Base-by-base conservation (phyloP, 2,113 vertebrate genomes). In the Gallinago jamesoni region DNA sequence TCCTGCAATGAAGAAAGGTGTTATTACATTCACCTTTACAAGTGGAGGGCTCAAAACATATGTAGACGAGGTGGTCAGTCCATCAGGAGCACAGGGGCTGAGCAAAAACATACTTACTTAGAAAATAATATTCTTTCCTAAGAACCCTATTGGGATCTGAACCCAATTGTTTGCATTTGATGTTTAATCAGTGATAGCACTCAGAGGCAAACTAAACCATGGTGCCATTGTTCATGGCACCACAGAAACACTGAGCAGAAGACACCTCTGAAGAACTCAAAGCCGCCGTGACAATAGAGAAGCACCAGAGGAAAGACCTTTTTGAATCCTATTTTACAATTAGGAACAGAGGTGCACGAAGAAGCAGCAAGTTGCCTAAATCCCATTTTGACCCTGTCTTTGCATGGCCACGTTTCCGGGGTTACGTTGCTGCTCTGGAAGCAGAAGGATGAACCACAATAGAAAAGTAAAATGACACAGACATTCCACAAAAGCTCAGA, bases 381-480 rank as follows among this genome's bases (percentile, higher is more conserved):
- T 41, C 35, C 47, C 50, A 50, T 60, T 87, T 50, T 43, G 31
- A 50, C 45, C n/a, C 24, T 60, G 33, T 37, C 31, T 10, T 35
- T 5, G 2, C 8, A 19, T 1, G 0, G 10, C 28, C 5, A 0
- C 9, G 22, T 55, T 89, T 89, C 73, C 78, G 39, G 20, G 43
- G n/a, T 76, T 79, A 47, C 4, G 4, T 5, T 89, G 77, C 33
- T 79, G 57, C 63, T 69, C 70, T 52, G 35, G 45, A 86, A 96
- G 81, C 7, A 37, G 66, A 69, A 74, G 28, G 69, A 84, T 24
- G 41, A 91, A 88, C 45, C n/a, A 41, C 21, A 66, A 87, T 35
- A 41, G 20, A 74, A 14, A 84, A 81, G 8, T 14, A 57, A 91
- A 89, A 89, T 9, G 7, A 50, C 30, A 67, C 0, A 3, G 81